These are phyloP conservation scores for Sebastes cheni DNA, from an alignment of 2,797 vertebrate species.

Conservation along the genomic window DNA sequence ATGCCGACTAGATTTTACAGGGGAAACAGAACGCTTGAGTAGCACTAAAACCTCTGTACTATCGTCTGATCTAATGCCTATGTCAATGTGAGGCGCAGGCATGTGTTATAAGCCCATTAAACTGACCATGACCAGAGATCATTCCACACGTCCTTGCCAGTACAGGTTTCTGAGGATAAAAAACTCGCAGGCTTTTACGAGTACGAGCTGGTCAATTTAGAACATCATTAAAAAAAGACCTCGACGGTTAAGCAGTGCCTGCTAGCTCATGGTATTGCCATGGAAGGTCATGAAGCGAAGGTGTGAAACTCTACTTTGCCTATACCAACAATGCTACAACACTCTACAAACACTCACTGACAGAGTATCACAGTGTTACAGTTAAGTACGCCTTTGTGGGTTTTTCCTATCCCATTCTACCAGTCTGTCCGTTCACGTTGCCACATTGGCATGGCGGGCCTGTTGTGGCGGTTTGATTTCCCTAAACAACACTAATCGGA, in stretches of 20 bases:
- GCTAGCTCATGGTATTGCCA: background rate
- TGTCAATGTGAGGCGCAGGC: conserved; percentile 8
- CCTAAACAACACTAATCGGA: conserved; percentile 79
- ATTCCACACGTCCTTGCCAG: conserved; percentile 43
- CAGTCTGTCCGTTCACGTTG: conserved; percentile 37
- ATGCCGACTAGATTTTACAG: background rate
- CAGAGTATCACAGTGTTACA: conserved; percentile 5
- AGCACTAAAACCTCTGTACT: background rate
- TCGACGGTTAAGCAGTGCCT: background rate
- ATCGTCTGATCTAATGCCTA: conserved; percentile 20
- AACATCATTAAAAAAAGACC: conserved; percentile 44
- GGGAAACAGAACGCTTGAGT: background rate
- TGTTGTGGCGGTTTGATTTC: conserved; percentile 73
- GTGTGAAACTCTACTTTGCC: conserved; percentile 1
- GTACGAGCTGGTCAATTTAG: conserved; percentile 46
- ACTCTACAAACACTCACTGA: background rate
- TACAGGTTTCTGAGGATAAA: conserved; percentile 48
- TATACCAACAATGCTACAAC: background rate
- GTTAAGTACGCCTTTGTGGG: conserved; percentile 45
- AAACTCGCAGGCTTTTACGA: conserved; percentile 47
- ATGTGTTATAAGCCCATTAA: conserved; percentile 39
- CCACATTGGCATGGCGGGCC: conserved; percentile 60
- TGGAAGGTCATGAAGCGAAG: conserved; percentile 6
- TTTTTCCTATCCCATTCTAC: conserved; percentile 46
- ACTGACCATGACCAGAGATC: conserved; percentile 43